Evolutionary conservation across 2,888 invertebrate species (phyloP), one percentile per base, ranked within the genome.

Genomic region (Drosophila birchii): DNA sequence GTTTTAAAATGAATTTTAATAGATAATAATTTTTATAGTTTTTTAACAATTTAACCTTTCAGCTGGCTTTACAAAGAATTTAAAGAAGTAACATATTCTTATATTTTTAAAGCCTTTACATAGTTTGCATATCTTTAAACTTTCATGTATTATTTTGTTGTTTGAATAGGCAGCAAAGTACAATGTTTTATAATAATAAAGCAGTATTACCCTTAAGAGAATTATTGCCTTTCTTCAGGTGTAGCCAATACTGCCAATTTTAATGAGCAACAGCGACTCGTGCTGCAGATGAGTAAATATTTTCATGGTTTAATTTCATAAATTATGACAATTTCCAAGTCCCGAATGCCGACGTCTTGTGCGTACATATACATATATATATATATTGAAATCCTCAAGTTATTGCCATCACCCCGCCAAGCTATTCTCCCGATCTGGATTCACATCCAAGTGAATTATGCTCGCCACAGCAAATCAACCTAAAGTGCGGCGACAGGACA

Each of bases 341-440:
- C 76, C 66, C 75, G 75, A 67, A 68, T 75, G 78, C 79, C 87
- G 88, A 90, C 91, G 20, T 34, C 51, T 51, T 51, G 5, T 20
- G 34, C 20, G 5, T 11, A 47, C 5, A 26, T n/a, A n/a, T 16
- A 9, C 2, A 14, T 23, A 20, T 18, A 14, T 32, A 14, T 20
- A 9, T 32, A 90, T 75, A 73, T 92, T 90, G 91, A 87, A 91
- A 91, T 91, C 91, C 88, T 74, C 91, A 91, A 91, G 91, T 91
- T 91, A 91, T 92, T 51, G 51, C 51, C 20, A 34, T 34, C 20
- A 34, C 34, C 51, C 51, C 89, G 78, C 79, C 69, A 64, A 23
- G 43, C 76, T 75, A 78, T 74, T 76, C 78, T 26, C 18, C 58
- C n/a, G 20, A 26, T 55, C 20, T 56, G 55, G 29, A 47, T 29